Base-by-base conservation (phyloP, 2,888 invertebrate species). In the Phortica okadai region DNA sequence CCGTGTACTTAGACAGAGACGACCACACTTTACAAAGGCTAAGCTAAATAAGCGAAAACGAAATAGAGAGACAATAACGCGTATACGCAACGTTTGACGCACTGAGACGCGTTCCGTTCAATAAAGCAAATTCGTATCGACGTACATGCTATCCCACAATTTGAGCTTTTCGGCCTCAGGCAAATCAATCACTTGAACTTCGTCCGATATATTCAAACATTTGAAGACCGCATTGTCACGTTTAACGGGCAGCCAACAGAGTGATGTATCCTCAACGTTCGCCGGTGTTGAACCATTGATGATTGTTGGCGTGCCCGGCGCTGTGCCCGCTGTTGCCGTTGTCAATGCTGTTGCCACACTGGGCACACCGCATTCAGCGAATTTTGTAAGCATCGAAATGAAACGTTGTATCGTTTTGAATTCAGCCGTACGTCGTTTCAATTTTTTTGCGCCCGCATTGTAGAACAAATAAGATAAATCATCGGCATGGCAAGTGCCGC, bases 401-500 rank as follows among this genome's bases (percentile, higher is more conserved):
- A 92, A 83, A 4, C 90, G 88, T 8, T 89, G 87, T 76, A 92
- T 91, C 64, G 90, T 91, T 82, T 87, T 88, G 72, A 89, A 91
- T 78, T 92, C 91, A 67, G 88, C 86, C 25, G 89, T 88, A 64
- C 88, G 87, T 8, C 82, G 83, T 76, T 89, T 87, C 5, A 90
- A 83, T 75, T 89, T 89, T 74, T 90, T 89, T 62, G 91, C 89
- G 25, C 88, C 88, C 50, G 86, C 90, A 84, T 91, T 91, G 77
- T 90, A 91, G 74, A 92, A 92, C 56, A 92, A 79, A 78, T 92
- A 92, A 44, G 90, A 89, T 45, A 92, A 83, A 82, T 92, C 92
- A 83, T 92, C 92, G 2, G 86, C 92, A 78, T 92, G 92, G 76
- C 91, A 91, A 74, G 90, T 90, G 76, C 91, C 91, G 45, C 91